Evolutionary conservation across 1,140 invertebrate species (phyloP), one percentile per base, ranked within the genome.

Genomic region (Drosophila tropicalis): DNA sequence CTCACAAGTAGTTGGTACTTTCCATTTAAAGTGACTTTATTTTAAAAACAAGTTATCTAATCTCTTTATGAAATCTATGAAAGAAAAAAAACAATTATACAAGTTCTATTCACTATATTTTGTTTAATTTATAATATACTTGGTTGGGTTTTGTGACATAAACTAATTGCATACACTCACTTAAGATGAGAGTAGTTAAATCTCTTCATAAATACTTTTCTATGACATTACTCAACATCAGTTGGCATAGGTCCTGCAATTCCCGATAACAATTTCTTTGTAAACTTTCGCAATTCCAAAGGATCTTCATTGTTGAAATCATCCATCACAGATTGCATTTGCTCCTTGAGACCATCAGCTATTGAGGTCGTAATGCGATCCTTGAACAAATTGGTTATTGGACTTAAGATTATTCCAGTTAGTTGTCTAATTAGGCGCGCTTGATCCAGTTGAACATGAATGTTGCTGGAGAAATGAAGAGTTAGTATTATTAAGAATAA

Each of bases 301-400:
- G 89, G 90, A 76, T 91, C 90, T 17, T 84, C 82, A 12, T 87
- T 78, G 56, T 90, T 91, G 25, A 91, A 91, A 40, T 91, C 90
- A 70, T 90, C 77, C 78, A 91, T 81, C 0, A 91, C 74, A 15
- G 60, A 47, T 62, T 91, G 90, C 89, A 91, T 91, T 79, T 91
- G 85, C 19, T 73, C 78, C 32, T 91, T 90, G 5, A 91, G 72
- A 0, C 85, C 85, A 70, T 91, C 90, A 25, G 90, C 83, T 62
- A 91, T 91, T 4, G 85, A 87, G 34, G 89, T 91, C 5, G 89
- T 91, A 6, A 91, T 91, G 3, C 80, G 85, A 70, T 91, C 72
- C 29, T 90, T 91, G 34, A 91, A 91, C 1, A 91, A 58, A 56
- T 91, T 91, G 15, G 90, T 91, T 39, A 91, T 90, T 1, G 90